A percentile compares a stretch with the other conserved stretches of the same genome.
Evolutionary conservation across 2,797 vertebrate genomes (phyloP).

Genomic region (Iguana delicatissima): DNA sequence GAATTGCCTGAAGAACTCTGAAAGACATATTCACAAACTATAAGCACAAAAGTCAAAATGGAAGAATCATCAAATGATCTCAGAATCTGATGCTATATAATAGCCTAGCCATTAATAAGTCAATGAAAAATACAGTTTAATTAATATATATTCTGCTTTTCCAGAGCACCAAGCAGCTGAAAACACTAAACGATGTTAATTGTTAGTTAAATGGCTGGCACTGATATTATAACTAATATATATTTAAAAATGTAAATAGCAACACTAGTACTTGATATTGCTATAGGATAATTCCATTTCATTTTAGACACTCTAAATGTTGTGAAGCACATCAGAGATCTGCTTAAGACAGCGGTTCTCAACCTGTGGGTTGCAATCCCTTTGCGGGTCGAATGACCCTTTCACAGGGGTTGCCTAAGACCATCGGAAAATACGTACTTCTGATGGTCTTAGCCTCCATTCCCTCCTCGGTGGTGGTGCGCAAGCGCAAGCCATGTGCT

Average conservation of each 20-base stretch:
- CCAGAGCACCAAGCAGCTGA: background rate
- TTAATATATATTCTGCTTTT: background rate
- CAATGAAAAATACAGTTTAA: too few relatives aligned
- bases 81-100: background rate
- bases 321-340: background rate
- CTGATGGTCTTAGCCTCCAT: too few relatives aligned
- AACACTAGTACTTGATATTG: background rate
- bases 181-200: background rate
- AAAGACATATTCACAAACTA: slow-evolving; percentile 55
- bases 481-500: too few relatives aligned
- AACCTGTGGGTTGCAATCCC: too few relatives aligned
- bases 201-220: too few relatives aligned
- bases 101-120: background rate
- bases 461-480: too few relatives aligned
- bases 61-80: background rate
- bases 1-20: slow-evolving; percentile 78
- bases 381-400: too few relatives aligned
- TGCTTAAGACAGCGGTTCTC: background rate
- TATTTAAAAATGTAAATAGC: background rate
- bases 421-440: too few relatives aligned
- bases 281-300: background rate
- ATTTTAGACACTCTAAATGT: background rate
- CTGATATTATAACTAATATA: background rate
- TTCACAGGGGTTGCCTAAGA: too few relatives aligned
- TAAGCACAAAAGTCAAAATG: slow-evolving; percentile 49